Evolutionary conservation across 2,113 vertebrate genomes (phyloP).

Genomic region (Tautogolabrus adspersus): DNA sequence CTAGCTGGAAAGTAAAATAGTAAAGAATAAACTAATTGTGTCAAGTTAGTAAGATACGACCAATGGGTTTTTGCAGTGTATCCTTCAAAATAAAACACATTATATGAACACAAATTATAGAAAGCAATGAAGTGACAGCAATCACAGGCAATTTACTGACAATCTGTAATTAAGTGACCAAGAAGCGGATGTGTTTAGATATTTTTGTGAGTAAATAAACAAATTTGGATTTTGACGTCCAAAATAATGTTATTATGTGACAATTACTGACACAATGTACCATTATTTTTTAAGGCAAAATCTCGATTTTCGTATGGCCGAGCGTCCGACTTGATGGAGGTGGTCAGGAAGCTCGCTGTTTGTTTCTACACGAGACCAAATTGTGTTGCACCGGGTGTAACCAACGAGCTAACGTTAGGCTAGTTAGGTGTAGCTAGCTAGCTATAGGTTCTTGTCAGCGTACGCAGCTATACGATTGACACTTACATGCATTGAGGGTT

Average conservation of each 20-base stretch:
- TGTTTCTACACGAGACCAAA: constrained; percentile 63
- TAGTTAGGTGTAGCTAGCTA: constrained; percentile 76
- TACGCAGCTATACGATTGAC: constrained; percentile 45
- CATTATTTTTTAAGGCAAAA: constrained; percentile 7
- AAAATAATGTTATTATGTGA: too few species aligned
- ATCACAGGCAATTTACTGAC: too few species aligned
- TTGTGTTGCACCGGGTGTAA: constrained; percentile 73
- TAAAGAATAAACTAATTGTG: not conserved
- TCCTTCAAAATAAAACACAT: not conserved
- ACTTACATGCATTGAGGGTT: not conserved
- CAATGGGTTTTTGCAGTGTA: not conserved
- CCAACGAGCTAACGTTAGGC: constrained; percentile 71
- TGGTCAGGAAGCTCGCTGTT: not conserved
- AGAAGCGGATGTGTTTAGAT: too few species aligned
- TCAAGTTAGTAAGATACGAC: not conserved
- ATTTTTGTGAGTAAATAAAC: too few species aligned
- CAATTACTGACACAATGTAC: not conserved
- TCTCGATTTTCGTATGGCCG: not conserved
- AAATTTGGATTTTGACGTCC: too few species aligned
- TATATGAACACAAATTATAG: too few species aligned
- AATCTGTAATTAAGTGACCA: too few species aligned
- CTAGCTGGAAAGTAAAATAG: too few species aligned
- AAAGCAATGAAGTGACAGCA: not conserved
- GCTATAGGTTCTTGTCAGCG: constrained; percentile 49
- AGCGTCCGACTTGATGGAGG: not conserved